Conservation (phyloP, 2,888 invertebrate species). For the Agrochola lota region DNA sequence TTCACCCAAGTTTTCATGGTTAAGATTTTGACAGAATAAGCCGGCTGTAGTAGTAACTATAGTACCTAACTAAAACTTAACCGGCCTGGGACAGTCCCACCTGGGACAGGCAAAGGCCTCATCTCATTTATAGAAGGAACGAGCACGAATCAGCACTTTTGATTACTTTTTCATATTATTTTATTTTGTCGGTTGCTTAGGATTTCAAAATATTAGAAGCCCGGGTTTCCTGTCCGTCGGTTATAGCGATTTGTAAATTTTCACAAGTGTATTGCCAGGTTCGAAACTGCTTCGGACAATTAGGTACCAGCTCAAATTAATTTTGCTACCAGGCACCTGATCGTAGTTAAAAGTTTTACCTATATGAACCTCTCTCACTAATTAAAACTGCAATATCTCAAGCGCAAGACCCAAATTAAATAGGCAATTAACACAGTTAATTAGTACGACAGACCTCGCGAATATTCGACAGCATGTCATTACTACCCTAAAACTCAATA, state of each 20-base stretch:
- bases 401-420: conserved; percentile 19
- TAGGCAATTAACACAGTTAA: conserved; percentile 32
- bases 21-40: neutral
- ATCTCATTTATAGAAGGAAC: neutral
- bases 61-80: neutral
- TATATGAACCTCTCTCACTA: neutral
- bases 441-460: conserved; percentile 12
- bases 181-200: neutral
- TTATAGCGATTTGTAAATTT: neutral
- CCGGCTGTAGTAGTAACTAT: too few species aligned
- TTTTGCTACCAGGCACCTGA: neutral
- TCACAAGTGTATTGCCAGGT: neutral
- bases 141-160: neutral
- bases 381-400: conserved; percentile 4
- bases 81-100: too few species aligned
- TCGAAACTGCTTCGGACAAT: neutral
- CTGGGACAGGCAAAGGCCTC: neutral
- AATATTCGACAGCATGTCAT: conserved; percentile 3
- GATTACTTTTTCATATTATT: neutral
- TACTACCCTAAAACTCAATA: neutral
- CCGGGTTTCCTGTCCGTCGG: neutral
- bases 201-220: neutral
- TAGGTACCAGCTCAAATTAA: neutral
- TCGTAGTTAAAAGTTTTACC: neutral
- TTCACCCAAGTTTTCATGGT: neutral